Evolutionary conservation across 2,113 vertebrate species (phyloP), one percentile per base, ranked within the genome.

Genomic region (Eublepharis macularius): DNA sequence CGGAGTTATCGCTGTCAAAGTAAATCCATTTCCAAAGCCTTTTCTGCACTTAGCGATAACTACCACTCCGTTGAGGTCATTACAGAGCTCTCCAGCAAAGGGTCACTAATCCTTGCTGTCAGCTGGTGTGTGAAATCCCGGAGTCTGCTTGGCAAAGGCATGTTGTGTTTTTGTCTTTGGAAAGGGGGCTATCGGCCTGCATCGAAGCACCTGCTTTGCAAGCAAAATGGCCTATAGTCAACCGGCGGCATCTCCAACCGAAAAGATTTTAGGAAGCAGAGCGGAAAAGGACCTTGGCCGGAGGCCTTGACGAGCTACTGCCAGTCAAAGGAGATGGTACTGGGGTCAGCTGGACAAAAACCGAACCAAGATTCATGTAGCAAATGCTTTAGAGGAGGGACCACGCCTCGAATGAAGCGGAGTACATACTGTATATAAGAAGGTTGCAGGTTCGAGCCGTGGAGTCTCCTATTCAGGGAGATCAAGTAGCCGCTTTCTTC

Each of bases 31-130:
- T 32, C 21, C 54, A 51, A 57, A 12, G 13, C 69, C 32, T 57
- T 74, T 41, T 82, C 47, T 82, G 68, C 34, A 26, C 68, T n/a
- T 6, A 74, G 69, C 21, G 43, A 72, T 82, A 41, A 19, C 19
- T 43, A 39, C 41, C 54, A 17, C 36, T 32, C 9, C 54, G 19
- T 2, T 36, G 41, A 19, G 32, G 51, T 32, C 43, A 43, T 7
- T 43, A 13, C 36, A 60, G 39, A 39, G 81, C 32, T 54, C 86
- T 74, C 82, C 24, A 39, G 47, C 16, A 66, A 80, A 81, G 66
- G 49, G 19, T 83, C 7, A 91, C 10, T 34, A 34, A 47, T 88
- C 85, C 36, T 76, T 76, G 10, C 39, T 72, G 84, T 80, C 66
- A 34, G 13, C 66, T 13, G 66, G 66, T 34, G n/a, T 68, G n/a